Base-by-base conservation (phyloP, 2,113 vertebrate species). In the Dromaius novaehollandiae region DNA sequence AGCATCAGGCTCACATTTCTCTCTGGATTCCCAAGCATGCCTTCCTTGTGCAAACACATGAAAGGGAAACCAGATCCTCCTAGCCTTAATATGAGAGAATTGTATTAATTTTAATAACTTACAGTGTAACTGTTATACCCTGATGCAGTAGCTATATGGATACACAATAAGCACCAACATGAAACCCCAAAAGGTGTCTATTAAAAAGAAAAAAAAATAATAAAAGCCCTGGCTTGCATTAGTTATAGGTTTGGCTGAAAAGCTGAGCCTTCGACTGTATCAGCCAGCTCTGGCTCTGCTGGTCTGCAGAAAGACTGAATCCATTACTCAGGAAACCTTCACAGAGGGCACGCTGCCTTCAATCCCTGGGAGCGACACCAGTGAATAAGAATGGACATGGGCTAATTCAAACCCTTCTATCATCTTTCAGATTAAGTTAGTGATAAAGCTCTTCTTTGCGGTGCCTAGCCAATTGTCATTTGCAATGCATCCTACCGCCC, bases 361-460 rank as follows among this genome's bases (percentile, higher is more conserved):
- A 89, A 92, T 93, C 84, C 78, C 89, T 80, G 50, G 63, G 75
- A 94, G 66, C 42, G 34, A 16, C 3, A 6, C 34, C 1, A 3
- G 88, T 80, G 90, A 89, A 95, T 95, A 87, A 56, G 92, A 94
- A 90, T 13, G 86, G 96, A 94, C 92, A 68, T 0, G 6, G 60
- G 46, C 88, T 97, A 97, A 97, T 94, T 94, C 93, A 96, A 96
- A 93, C 96, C 82, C 82, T 93, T 94, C 92, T 96, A 71, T 81
- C 84, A 95, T 48, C 96, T 93, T 96, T 95, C 94, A 96, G 34
- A 96, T 93, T 90, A 93, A 58, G 90, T 95, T 95, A 95, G 94
- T 9, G 77, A 89, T 95, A 92, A 73, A 91, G 94, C 86, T 93
- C 26, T 87, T 94, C 94, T 87, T 82, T 76, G 95, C 61, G 60